Conservation (phyloP, 2,797 vertebrate species). For the Pristis pectinata region DNA sequence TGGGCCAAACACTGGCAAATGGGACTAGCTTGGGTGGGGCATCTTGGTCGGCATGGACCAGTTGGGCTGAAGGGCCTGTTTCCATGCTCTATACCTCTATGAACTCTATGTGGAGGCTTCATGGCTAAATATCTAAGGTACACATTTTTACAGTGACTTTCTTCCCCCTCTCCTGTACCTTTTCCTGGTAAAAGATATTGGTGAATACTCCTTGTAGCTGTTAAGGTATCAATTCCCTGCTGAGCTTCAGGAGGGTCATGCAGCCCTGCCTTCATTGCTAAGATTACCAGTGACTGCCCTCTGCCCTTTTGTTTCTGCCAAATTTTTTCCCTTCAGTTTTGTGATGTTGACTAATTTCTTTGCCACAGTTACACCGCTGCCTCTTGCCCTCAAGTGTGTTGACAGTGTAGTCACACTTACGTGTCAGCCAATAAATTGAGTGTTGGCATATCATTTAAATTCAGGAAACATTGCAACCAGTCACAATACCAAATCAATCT, state of each 20-base stretch:
- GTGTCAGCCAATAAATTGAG: neutral
- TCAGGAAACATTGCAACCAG: neutral
- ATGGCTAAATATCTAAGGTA: neutral
- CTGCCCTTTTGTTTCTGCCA: neutral
- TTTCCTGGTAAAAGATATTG: neutral
- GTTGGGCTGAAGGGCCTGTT: too few species aligned
- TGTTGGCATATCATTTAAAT: neutral
- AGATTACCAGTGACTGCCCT: neutral
- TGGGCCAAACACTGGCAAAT: too few species aligned
- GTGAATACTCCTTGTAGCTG: neutral
- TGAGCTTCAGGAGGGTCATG: neutral
- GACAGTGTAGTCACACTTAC: neutral
- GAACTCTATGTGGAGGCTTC: neutral
- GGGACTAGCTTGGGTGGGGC: too few species aligned
- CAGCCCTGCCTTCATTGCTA: neutral
- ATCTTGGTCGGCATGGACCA: too few species aligned
- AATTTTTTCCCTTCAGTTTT: neutral
- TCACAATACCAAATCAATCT: neutral
- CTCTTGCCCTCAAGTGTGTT: neutral
- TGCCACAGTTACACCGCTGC: neutral
- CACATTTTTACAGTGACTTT: slow-evolving; percentile 17
- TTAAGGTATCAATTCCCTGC: neutral
- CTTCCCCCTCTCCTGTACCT: neutral
- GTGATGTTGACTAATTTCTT: neutral
- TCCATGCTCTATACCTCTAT: too few species aligned